Evolutionary conservation across 2,113 vertebrate species (phyloP).

Genomic region (Nicator chloris): DNA sequence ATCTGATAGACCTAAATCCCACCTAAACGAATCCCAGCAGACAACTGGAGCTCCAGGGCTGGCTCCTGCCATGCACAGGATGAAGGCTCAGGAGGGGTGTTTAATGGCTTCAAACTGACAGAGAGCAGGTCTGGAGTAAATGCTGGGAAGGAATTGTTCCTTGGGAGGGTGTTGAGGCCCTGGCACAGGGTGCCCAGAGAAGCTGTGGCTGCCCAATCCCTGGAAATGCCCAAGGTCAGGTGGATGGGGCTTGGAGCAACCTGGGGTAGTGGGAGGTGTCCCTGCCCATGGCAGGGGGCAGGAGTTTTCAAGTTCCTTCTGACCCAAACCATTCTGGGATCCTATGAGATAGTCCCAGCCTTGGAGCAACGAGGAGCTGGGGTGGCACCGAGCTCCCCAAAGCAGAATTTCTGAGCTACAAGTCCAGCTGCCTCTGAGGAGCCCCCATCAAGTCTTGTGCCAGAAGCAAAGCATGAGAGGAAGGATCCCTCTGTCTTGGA

Average conservation of each 20-base stretch:
- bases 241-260: rapidly evolving
- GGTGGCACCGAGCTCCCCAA: rapidly evolving
- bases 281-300: background rate
- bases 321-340: background rate
- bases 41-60: background rate
- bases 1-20: background rate
- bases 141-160: background rate
- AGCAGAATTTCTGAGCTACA: background rate
- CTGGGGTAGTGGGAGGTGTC: background rate
- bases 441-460: background rate
- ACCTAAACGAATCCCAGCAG: background rate
- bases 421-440: background rate
- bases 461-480: background rate
- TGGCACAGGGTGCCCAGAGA: background rate
- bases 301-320: background rate
- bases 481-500: background rate
- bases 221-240: background rate
- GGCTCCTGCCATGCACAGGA: too few species aligned
- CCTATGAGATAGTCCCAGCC: rapidly evolving
- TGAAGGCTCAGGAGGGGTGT: background rate
- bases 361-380: background rate
- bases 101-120: background rate
- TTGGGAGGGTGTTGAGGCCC: background rate
- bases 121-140: background rate
- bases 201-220: background rate